These are phyloP conservation scores for Poecile montanus DNA, from an alignment of 2,797 vertebrate species.

Conservation along the genomic window DNA sequence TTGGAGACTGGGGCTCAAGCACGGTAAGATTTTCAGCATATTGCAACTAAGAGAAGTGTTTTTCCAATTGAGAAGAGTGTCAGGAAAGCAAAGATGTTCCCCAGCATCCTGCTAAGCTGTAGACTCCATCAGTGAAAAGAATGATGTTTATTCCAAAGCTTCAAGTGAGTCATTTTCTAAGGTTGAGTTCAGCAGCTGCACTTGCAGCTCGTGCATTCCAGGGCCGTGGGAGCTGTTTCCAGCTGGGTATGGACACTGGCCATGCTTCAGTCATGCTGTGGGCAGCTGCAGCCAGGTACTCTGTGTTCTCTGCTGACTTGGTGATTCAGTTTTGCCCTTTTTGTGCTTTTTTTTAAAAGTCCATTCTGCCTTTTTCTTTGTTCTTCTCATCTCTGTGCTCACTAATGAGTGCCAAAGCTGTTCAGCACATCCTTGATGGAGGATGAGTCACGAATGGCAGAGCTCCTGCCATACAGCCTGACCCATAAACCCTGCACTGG, in stretches of 20 bases:
- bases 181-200: neutral
- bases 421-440: neutral
- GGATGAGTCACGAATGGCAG: neutral
- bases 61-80: neutral
- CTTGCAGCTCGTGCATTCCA: neutral
- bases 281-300: neutral
- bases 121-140: neutral
- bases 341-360: rapidly evolving
- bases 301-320: neutral
- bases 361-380: neutral
- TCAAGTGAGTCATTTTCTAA: neutral
- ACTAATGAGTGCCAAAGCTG: neutral
- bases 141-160: neutral
- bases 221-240: neutral
- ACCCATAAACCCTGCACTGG: neutral
- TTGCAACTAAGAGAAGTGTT: neutral
- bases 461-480: neutral
- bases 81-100: constrained; percentile 39
- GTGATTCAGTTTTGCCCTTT: neutral
- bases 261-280: neutral
- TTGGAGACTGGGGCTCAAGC: neutral
- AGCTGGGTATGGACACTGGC: neutral
- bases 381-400: neutral
- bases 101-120: neutral
- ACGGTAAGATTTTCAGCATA: neutral